phyloP scores from a whole-genome alignment of 2,888 invertebrate species.

The Leptogaster cylindrica region DNA sequence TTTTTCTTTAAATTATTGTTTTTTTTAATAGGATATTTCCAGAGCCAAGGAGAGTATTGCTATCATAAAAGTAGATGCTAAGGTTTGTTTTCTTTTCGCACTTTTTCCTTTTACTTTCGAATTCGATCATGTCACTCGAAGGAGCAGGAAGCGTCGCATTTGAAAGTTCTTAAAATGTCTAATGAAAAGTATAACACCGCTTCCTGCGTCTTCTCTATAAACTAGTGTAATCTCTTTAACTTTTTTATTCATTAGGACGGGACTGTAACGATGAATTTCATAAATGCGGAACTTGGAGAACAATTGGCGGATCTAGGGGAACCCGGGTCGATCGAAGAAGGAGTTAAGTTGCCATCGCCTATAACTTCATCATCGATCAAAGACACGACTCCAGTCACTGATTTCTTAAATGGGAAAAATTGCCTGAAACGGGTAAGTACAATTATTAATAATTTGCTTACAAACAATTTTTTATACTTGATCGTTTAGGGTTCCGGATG shows the following conservation, averaged over 20 bases:
- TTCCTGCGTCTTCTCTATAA: neutral
- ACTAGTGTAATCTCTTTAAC: neutral
- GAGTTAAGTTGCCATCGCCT: neutral
- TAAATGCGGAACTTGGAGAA: constrained; percentile 43
- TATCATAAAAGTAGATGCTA: constrained; percentile 66
- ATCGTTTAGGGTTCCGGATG: constrained; percentile 90
- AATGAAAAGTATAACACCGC: too few species aligned
- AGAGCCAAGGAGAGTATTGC: constrained; percentile 64
- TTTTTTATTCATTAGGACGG: constrained; percentile 48
- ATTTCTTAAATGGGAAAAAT: constrained; percentile 82
- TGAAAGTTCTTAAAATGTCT: neutral
- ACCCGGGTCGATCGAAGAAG: neutral
- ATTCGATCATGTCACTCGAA: neutral
- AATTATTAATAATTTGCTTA: constrained; percentile 7
- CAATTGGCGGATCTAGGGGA: constrained; percentile 24
- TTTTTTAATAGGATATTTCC: constrained; percentile 54
- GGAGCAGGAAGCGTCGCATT: neutral
- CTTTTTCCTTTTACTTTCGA: constrained; percentile 10
- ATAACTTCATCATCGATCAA: constrained; percentile 34
- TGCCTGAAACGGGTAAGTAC: constrained; percentile 81
- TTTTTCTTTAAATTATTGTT: constrained; percentile 49
- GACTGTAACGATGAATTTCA: constrained; percentile 48
- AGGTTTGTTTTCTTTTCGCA: constrained; percentile 48
- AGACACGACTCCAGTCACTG: constrained; percentile 75
- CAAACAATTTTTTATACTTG: constrained; percentile 43